Percentiles rank a stretch among this genome's conserved stretches.
Conservation (phyloP, 2,888 invertebrate genomes). For the Glaucopsyche alexis region DNA sequence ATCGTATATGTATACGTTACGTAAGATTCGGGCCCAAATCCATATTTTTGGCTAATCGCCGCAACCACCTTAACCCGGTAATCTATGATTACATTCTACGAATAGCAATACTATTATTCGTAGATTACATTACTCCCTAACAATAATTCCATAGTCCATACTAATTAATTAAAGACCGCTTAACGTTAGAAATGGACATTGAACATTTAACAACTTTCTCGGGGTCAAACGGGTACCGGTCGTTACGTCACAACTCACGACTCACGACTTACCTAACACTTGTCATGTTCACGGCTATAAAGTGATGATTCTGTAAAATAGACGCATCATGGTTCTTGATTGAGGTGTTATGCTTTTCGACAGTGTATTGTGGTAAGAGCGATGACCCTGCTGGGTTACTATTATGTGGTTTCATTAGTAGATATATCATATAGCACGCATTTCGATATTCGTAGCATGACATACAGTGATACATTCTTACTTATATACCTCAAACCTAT, state of each 20-base stretch:
- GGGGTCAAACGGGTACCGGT: slow-evolving; percentile 40
- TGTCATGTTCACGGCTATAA: slow-evolving; percentile 8
- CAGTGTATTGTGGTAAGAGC: neutral
- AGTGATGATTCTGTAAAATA: neutral
- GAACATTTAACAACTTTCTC: slow-evolving; percentile 40
- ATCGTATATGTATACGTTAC: too few relatives aligned
- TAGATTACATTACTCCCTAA: too few relatives aligned
- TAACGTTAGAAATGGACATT: slow-evolving; percentile 22
- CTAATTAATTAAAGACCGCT: neutral
- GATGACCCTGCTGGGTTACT: neutral
- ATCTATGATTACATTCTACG: too few relatives aligned
- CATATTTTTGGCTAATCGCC: too few relatives aligned
- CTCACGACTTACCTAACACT: slow-evolving; percentile 18
- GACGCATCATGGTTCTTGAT: slow-evolving; percentile 8
- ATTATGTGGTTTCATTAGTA: neutral
- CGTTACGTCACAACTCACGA: neutral
- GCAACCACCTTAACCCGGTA: too few relatives aligned
- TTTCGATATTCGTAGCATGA: neutral
- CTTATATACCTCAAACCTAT: too few relatives aligned
- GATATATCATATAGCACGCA: too few relatives aligned
- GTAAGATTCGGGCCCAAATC: too few relatives aligned
- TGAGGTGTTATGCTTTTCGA: neutral
- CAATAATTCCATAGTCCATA: too few relatives aligned
- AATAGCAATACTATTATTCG: too few relatives aligned
- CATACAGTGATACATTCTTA: neutral